Percentiles rank a stretch among this genome's conserved stretches.
These are phyloP conservation scores for Ptychadena robeensis DNA, from an alignment of 2,797 vertebrate species.

Conservation along the genomic window DNA sequence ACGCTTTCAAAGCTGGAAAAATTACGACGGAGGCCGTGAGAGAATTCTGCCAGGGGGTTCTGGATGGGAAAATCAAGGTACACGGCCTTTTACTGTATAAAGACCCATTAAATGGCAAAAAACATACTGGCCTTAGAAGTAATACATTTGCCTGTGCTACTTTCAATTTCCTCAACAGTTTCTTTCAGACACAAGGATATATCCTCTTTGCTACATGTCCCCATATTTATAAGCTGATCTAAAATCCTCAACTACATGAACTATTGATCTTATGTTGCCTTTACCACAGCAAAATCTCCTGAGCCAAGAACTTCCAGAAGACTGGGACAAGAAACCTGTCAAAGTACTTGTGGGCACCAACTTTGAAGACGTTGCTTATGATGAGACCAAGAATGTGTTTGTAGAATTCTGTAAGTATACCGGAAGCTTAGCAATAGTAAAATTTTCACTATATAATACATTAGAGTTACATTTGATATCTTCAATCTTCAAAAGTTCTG, in stretches of 20 bases:
- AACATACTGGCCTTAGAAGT: too few species aligned
- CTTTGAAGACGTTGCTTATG: slow-evolving; percentile 86
- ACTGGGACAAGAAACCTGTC: slow-evolving; percentile 86
- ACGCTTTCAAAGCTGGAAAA: slow-evolving; percentile 54
- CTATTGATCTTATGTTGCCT: not conserved
- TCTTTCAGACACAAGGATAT: too few species aligned
- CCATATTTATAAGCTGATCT: too few species aligned
- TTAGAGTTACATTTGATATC: too few species aligned
- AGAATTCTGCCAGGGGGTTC: slow-evolving; percentile 76
- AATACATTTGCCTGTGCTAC: too few species aligned
- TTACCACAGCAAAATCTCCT: slow-evolving; percentile 74
- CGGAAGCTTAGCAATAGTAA: not conserved
- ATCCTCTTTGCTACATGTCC: too few species aligned
- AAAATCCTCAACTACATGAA: too few species aligned
- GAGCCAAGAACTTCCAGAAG: slow-evolving; percentile 83
- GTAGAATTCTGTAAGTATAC: slow-evolving; percentile 90
- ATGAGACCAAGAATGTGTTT: slow-evolving; percentile 89
- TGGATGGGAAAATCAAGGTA: slow-evolving; percentile 83
- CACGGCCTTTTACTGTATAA: not conserved
- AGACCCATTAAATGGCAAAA: too few species aligned
- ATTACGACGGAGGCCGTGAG: slow-evolving; percentile 69
- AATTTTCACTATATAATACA: too few species aligned
- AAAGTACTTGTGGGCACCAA: slow-evolving; percentile 92
- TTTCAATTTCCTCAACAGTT: too few species aligned
- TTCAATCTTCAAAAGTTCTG: too few species aligned